Percentiles rank a stretch among this genome's conserved stretches.
Evolutionary conservation across 92 coral and sea anemone species (phyloP).

Genomic region (Parazoanthus atlanticus): DNA sequence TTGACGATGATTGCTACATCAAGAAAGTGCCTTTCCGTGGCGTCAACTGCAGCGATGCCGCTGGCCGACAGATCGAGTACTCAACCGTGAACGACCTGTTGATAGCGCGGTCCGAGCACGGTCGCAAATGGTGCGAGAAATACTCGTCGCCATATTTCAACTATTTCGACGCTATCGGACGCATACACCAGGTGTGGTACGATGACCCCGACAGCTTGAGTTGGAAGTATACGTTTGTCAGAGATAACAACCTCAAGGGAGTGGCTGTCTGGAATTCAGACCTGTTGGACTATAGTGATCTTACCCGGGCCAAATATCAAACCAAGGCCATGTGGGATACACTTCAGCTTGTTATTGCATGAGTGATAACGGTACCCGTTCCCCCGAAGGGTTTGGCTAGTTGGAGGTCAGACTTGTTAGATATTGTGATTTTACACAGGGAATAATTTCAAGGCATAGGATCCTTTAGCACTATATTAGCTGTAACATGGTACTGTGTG

Average conservation of each 20-base stretch:
- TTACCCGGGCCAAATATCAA: slow-evolving; percentile 61
- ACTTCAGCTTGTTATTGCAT: slow-evolving; percentile 49
- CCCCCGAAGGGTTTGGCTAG: no score
- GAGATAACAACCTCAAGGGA: slow-evolving; percentile 70
- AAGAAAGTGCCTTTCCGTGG: slow-evolving; percentile 91
- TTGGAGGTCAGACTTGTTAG: neutral
- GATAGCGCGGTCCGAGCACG: slow-evolving; percentile 65
- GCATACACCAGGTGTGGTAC: slow-evolving; percentile 91
- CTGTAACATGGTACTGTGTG: neutral
- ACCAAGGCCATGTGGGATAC: slow-evolving; percentile 86
- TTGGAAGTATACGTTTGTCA: slow-evolving; percentile 66
- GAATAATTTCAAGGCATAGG: neutral
- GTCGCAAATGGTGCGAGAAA: slow-evolving; percentile 70
- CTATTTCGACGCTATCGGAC: slow-evolving; percentile 74
- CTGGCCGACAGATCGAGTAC: slow-evolving; percentile 88
- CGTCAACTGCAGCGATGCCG: slow-evolving; percentile 98
- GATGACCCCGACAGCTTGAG: slow-evolving; percentile 80
- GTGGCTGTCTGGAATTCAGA: slow-evolving; percentile 97
- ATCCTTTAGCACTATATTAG: no score
- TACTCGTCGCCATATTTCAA: slow-evolving; percentile 80
- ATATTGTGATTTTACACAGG: neutral
- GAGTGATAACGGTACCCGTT: neutral
- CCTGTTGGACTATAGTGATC: slow-evolving; percentile 81
- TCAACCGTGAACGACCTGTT: slow-evolving; percentile 80
- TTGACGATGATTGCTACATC: slow-evolving; percentile 69